Conservation (phyloP, 2,888 invertebrate species). For the Protonemura montana region DNA sequence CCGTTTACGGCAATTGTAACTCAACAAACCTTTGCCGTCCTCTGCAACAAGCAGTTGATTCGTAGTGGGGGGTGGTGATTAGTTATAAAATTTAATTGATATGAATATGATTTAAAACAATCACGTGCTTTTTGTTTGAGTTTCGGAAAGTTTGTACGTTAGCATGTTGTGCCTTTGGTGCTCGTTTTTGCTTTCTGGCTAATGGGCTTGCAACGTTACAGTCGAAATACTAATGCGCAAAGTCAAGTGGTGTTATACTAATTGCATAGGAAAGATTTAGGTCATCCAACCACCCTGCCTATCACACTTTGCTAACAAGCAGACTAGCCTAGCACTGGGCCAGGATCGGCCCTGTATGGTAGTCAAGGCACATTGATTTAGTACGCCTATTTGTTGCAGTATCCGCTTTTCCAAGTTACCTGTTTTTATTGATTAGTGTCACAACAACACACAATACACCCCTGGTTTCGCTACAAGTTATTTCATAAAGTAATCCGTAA, state of each 20-base stretch:
- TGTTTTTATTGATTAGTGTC: neutral
- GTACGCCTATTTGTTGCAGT: neutral
- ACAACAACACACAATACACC: neutral
- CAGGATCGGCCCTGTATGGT: neutral
- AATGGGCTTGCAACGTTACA: neutral
- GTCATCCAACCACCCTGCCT: neutral
- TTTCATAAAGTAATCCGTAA: neutral
- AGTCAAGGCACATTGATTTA: neutral
- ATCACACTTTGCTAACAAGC: neutral
- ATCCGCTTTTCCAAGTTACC: neutral
- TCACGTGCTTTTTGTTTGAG: neutral
- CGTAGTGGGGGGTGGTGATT: neutral
- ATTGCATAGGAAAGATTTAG: constrained; percentile 12
- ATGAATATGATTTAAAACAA: constrained; percentile 3
- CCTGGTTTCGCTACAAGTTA: neutral
- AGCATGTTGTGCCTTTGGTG: neutral
- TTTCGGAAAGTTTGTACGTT: neutral
- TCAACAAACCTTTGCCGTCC: neutral
- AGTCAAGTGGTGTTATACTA: constrained; percentile 2
- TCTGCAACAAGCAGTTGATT: neutral
- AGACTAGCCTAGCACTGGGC: neutral
- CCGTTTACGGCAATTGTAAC: neutral
- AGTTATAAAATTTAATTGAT: neutral
- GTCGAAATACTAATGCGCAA: neutral
- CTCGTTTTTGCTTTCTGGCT: neutral